These are phyloP conservation scores for Diphyllodes magnificus DNA, from an alignment of 2,113 vertebrate species.

Conservation along the genomic window DNA sequence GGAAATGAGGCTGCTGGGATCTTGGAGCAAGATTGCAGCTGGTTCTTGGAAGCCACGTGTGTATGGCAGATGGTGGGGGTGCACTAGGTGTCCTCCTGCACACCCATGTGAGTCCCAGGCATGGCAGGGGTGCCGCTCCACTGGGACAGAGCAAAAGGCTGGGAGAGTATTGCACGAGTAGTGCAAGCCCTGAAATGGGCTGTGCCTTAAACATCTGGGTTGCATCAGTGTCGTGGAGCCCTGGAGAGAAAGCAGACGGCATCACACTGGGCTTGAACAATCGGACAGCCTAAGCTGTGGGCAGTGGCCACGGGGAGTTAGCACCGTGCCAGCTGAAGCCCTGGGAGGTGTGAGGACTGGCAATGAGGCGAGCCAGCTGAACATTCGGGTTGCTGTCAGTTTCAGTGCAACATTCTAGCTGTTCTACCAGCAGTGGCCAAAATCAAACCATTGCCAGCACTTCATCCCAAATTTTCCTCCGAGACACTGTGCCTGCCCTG, in stretches of 20 bases:
- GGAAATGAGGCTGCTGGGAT: slow-evolving; percentile 26
- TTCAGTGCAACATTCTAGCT: neutral
- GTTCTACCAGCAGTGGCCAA: neutral
- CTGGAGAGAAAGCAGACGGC: neutral
- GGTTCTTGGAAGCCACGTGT: neutral
- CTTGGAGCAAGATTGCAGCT: neutral
- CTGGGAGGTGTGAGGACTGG: neutral
- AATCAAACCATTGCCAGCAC: fast-evolving
- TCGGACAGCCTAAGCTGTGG: fast-evolving
- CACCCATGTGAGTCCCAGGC: neutral
- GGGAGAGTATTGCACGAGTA: fast-evolving
- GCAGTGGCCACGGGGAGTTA: neutral
- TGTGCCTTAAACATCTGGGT: neutral
- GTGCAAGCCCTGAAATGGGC: neutral
- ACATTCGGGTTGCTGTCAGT: fast-evolving
- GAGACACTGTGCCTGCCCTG: fast-evolving
- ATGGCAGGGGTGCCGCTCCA: neutral
- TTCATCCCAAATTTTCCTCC: neutral
- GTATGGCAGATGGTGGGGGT: neutral
- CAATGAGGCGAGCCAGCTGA: neutral
- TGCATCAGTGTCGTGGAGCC: neutral
- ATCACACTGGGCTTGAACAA: neutral
- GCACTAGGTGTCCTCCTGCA: neutral
- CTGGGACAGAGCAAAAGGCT: neutral
- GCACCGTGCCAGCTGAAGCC: neutral